Evolutionary conservation across 2,113 vertebrate genomes (phyloP).

Genomic region (Pelecanus crispus): DNA sequence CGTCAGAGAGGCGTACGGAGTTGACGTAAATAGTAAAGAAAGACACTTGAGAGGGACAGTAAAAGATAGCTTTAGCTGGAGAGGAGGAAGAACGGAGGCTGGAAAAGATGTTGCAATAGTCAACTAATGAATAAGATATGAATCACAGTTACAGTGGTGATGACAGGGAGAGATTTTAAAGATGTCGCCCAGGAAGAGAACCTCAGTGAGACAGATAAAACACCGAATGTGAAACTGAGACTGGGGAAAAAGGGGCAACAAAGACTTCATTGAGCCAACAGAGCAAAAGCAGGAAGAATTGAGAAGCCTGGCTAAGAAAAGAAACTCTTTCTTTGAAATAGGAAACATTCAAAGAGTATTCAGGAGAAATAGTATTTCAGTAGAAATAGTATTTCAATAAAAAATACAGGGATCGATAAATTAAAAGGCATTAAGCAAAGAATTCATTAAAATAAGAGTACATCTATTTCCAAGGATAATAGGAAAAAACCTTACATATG

Average conservation of each 20-base stretch:
- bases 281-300: not conserved
- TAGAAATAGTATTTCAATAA: not conserved
- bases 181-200: not conserved
- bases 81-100: not conserved
- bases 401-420: not conserved
- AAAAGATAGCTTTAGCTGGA: not conserved
- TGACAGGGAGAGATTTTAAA: not conserved
- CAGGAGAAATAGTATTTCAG: not conserved
- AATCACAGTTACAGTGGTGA: not conserved
- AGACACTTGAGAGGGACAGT: not conserved
- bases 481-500: not conserved
- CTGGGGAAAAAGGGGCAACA: rapidly evolving
- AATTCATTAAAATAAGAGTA: not conserved
- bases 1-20: not conserved
- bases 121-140: not conserved
- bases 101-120: not conserved
- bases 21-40: not conserved
- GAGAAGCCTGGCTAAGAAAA: not conserved
- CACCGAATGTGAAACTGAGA: not conserved
- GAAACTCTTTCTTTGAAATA: not conserved
- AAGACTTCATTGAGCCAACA: not conserved
- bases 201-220: not conserved
- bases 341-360: not conserved
- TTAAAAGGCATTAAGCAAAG: not conserved
- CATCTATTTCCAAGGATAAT: not conserved